These are phyloP conservation scores for Drosophila insularis DNA, from an alignment of 1,140 invertebrate species.

Conservation along the genomic window DNA sequence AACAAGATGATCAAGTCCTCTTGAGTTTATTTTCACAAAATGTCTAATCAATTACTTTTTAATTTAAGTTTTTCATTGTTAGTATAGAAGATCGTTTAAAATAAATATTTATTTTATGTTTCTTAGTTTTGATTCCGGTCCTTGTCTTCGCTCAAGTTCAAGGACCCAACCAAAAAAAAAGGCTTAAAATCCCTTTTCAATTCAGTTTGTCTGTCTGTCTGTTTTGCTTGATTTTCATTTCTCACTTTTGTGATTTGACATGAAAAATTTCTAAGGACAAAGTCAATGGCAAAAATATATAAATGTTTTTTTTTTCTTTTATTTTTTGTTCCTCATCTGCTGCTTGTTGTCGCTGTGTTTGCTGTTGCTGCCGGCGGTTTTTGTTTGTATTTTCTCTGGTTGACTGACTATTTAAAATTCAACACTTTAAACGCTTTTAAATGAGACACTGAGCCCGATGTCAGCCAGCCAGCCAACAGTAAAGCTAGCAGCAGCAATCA, in stretches of 20 bases:
- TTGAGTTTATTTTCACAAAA: neutral
- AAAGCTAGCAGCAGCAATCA: neutral
- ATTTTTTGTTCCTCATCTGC: slow-evolving; percentile 24
- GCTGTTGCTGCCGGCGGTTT: slow-evolving; percentile 2
- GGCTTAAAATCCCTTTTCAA: slow-evolving; percentile 3
- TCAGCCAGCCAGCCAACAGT: neutral
- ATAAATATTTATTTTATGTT: neutral
- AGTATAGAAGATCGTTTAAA: too few species aligned
- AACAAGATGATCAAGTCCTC: neutral
- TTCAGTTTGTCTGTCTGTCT: neutral
- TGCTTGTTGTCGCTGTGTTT: slow-evolving; percentile 17
- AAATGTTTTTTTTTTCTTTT: neutral
- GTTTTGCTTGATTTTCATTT: slow-evolving; percentile 30
- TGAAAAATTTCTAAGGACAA: slow-evolving; percentile 48
- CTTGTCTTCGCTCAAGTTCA: slow-evolving; percentile 41
- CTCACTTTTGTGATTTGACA: slow-evolving; percentile 13
- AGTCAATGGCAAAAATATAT: slow-evolving; percentile 48
- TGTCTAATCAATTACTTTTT: too few species aligned
- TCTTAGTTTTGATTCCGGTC: neutral
- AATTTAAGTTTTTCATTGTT: too few species aligned
- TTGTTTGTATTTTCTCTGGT: neutral
- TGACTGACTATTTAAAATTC: slow-evolving; percentile 17
- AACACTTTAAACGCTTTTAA: slow-evolving; percentile 22
- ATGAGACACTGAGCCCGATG: slow-evolving; percentile 2
- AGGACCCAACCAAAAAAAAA: slow-evolving; percentile 38